Evolutionary conservation across 2,113 vertebrate species (phyloP), one percentile per base, ranked within the genome.

Genomic region (Pseudorectes ferrugineus): DNA sequence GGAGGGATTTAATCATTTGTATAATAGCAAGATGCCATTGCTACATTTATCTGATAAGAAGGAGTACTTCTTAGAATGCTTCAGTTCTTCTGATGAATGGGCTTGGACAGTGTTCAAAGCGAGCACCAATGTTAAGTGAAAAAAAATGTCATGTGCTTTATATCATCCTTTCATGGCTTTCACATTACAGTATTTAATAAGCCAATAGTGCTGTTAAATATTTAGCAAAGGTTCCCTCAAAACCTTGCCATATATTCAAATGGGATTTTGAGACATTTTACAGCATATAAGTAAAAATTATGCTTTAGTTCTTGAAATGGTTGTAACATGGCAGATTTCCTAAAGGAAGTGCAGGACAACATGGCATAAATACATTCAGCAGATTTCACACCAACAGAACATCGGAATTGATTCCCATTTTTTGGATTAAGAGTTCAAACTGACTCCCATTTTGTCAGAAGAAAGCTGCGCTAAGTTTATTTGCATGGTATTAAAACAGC

Each of bases 1-100:
- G 89, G 78, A 93, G 72, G 89, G 65, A 80, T 96, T 97, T 97
- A 92, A 97, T 96, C 48, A 94, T 97, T 97, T 97, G 78, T 97
- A 45, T 85, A 95, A 95, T 95, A 92, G 88, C 94, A 95, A 96
- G 68, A 66, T 95, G 78, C 81, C 96, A 87, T 92, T 85, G 85
- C 87, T 83, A 75, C 81, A 89, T 97, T 96, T 97, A 92, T 96
- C 95, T 96, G 84, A 92, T 95, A 95, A 96, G 88, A 96, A 97
- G 86, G 71, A 96, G n/a, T 93, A 83, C 91, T 97, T 97, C 95
- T 96, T 84, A 95, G 92, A 96, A 96, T 92, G 93, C 93, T 78
- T 97, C 93, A 68, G 65, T 95, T 96, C 88, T 83, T 80, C 80
- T 98, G 95, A 97, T 96, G 93, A 97, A 97, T 95, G 92, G 76